These are phyloP conservation scores for Battus philenor DNA, from an alignment of 1,140 invertebrate genomes.

Conservation along the genomic window DNA sequence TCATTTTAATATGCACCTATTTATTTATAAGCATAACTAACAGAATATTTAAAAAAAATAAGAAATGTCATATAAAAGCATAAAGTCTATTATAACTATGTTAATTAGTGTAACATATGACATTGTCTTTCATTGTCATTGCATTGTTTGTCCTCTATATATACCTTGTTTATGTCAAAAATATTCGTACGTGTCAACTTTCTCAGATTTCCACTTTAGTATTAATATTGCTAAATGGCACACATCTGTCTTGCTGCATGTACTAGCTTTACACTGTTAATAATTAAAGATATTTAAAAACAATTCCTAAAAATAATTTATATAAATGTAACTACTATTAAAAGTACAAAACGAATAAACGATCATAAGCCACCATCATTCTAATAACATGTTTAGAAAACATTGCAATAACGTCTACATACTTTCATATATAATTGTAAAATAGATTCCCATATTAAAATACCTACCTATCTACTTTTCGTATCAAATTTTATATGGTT, in stretches of 20 bases:
- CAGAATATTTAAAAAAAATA: neutral
- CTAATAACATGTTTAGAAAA: constrained; percentile 46
- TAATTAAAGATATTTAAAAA: constrained; percentile 9
- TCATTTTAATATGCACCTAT: constrained; percentile 4
- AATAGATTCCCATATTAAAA: constrained; percentile 69
- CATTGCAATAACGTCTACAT: constrained; percentile 37
- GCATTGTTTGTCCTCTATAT: too few species aligned
- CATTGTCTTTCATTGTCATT: too few species aligned
- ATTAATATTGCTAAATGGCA: neutral
- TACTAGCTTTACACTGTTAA: constrained; percentile 5
- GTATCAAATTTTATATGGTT: constrained; percentile 66
- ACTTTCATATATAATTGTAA: constrained; percentile 54
- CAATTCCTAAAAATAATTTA: constrained; percentile 9
- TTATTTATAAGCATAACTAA: neutral
- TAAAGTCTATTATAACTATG: too few species aligned
- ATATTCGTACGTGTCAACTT: too few species aligned
- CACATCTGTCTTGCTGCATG: constrained; percentile 15
- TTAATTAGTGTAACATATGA: too few species aligned
- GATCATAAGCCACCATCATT: constrained; percentile 28
- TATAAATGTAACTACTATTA: constrained; percentile 4
- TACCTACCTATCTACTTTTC: constrained; percentile 72
- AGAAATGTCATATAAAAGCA: too few species aligned
- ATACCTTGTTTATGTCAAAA: too few species aligned
- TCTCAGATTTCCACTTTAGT: too few species aligned
- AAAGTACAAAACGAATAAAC: constrained; percentile 22